These are phyloP conservation scores for Microctenopoma steveboyesi DNA, from an alignment of 2,797 vertebrate species.

Conservation along the genomic window DNA sequence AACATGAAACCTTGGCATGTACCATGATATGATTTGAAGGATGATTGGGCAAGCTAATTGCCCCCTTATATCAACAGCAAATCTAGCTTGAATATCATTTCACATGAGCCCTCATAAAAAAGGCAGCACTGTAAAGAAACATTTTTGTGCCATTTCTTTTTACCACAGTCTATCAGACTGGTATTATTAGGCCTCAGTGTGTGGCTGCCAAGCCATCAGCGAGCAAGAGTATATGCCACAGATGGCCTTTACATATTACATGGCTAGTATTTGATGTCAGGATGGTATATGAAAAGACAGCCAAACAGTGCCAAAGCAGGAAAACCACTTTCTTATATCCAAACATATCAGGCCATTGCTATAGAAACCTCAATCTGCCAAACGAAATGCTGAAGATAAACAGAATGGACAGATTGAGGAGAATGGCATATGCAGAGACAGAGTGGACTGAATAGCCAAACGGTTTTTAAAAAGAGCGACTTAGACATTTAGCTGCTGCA, in stretches of 20 bases:
- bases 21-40: conserved; percentile 46
- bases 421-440: conserved; percentile 48
- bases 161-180: conserved; percentile 66
- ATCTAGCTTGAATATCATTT: conserved; percentile 55
- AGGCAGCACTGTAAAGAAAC: conserved; percentile 48
- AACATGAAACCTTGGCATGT: conserved; percentile 34
- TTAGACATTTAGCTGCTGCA: conserved; percentile 15
- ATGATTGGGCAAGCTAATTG: conserved; percentile 66
- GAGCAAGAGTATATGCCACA: conserved; percentile 57
- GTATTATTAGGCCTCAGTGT: conserved; percentile 53
- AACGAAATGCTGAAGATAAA: conserved; percentile 74
- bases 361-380: conserved; percentile 68
- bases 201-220: conserved; percentile 69
- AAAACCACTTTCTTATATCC: conserved; percentile 76
- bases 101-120: conserved; percentile 45
- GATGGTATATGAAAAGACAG: conserved; percentile 71
- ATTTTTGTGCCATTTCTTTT: conserved; percentile 53
- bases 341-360: conserved; percentile 75
- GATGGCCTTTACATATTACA: conserved; percentile 68
- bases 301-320: conserved; percentile 68
- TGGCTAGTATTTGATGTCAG: conserved; percentile 65
- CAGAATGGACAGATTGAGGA: conserved; percentile 61
- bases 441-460: conserved; percentile 26
- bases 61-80: conserved; percentile 65
- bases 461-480: conserved; percentile 8